These are phyloP conservation scores for Muscidifurax raptorellus DNA, from an alignment of 1,140 invertebrate genomes.

Conservation along the genomic window DNA sequence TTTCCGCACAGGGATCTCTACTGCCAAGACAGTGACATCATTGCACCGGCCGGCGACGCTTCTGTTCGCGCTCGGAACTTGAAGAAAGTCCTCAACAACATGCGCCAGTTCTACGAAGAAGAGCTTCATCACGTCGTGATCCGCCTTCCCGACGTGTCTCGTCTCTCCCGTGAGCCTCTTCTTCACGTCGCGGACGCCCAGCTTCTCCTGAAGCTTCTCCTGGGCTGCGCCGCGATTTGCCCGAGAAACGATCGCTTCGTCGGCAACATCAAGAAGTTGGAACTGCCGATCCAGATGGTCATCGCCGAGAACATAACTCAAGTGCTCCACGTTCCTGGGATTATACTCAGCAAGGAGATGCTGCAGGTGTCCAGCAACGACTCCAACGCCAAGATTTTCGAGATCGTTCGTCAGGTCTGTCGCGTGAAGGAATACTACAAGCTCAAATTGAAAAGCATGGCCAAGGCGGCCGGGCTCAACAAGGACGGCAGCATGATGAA, in stretches of 20 bases:
- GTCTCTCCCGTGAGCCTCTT: slow-evolving; percentile 41
- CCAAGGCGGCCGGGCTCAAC: not conserved
- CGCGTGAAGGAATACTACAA: not conserved
- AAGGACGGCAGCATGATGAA: not conserved
- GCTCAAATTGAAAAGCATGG: not conserved
- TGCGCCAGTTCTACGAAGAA: slow-evolving; percentile 53
- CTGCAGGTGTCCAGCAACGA: not conserved
- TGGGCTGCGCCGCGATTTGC: slow-evolving; percentile 55
- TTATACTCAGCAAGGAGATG: slow-evolving; percentile 38
- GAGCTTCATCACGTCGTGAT: slow-evolving; percentile 42
- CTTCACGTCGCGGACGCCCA: slow-evolving; percentile 49
- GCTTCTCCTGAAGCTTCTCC: slow-evolving; percentile 48
- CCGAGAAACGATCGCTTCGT: slow-evolving; percentile 51
- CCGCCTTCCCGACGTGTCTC: slow-evolving; percentile 14
- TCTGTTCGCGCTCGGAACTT: slow-evolving; percentile 36
- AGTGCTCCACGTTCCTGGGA: slow-evolving; percentile 21
- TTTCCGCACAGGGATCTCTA: slow-evolving; percentile 8
- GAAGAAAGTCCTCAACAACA: slow-evolving; percentile 44
- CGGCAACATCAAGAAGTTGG: slow-evolving; percentile 15
- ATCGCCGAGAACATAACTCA: slow-evolving; percentile 51
- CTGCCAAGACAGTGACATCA: not conserved
- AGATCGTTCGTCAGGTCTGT: slow-evolving; percentile 27
- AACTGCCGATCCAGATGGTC: slow-evolving; percentile 13
- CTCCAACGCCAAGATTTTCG: slow-evolving; percentile 21
- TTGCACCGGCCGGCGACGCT: not conserved